Conservation (phyloP, 2,888 invertebrate species). For the Ethmia dodecea region DNA sequence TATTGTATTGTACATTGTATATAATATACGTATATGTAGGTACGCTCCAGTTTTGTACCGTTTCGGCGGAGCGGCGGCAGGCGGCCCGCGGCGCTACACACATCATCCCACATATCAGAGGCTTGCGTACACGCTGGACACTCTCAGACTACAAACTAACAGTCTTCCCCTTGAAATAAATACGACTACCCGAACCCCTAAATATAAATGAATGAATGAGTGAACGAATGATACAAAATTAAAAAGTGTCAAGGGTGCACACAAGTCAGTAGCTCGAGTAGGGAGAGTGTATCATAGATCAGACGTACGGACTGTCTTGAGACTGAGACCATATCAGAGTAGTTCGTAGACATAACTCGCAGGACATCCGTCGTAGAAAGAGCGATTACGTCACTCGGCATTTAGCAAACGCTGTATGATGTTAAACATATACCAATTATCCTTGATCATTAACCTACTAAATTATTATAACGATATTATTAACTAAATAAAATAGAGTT, state of each 20-base stretch:
- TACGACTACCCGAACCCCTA: too few relatives aligned
- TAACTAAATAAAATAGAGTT: conserved; percentile 10
- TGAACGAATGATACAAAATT: too few relatives aligned
- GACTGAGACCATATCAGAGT: conserved; percentile 76
- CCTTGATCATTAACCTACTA: conserved; percentile 13
- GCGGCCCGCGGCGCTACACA: conserved; percentile 63
- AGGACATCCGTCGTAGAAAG: conserved; percentile 68
- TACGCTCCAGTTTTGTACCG: conserved; percentile 64
- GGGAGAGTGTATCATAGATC: conserved; percentile 71
- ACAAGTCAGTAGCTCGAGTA: conserved; percentile 69
- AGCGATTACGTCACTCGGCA: conserved; percentile 48
- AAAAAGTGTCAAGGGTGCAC: conserved; percentile 49
- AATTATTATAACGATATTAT: conserved; percentile 14
- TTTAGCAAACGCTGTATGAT: conserved; percentile 35
- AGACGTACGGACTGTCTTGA: conserved; percentile 73
- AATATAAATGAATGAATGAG: too few relatives aligned
- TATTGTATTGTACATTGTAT: conserved; percentile 75
- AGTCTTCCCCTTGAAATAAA: too few relatives aligned
- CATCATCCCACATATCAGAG: conserved; percentile 75
- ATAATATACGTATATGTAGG: conserved; percentile 68
- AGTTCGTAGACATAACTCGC: conserved; percentile 55
- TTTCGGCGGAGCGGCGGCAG: conserved; percentile 50
- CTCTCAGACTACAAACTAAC: conserved; percentile 11
- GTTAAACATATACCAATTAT: conserved; percentile 38
- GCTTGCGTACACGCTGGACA: conserved; percentile 58